These are phyloP conservation scores for Antheraea assamensis DNA, from an alignment of 2,888 invertebrate genomes.

Conservation along the genomic window DNA sequence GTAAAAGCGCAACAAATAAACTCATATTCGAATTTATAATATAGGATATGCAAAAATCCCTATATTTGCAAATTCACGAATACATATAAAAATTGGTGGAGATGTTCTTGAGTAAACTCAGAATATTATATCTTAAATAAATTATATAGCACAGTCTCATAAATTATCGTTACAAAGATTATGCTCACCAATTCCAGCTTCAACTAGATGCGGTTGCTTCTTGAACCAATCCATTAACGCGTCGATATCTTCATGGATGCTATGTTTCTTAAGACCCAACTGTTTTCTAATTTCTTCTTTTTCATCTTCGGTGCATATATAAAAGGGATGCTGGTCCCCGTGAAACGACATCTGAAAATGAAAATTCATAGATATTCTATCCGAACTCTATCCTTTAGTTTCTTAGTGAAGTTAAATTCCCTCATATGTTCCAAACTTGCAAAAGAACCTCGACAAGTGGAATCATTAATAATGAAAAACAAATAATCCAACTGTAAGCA, in stretches of 20 bases:
- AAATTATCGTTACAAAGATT: neutral
- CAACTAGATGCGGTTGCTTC: constrained; percentile 63
- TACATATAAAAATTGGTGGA: no score
- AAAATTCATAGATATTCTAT: neutral
- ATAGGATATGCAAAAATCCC: no score
- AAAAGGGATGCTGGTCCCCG: constrained; percentile 28
- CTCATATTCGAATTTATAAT: no score
- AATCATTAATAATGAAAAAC: no score
- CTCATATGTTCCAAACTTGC: neutral
- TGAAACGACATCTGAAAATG: constrained; percentile 27
- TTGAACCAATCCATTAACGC: constrained; percentile 63
- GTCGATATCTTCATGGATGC: constrained; percentile 60
- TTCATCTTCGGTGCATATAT: constrained; percentile 27
- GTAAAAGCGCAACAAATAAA: no score
- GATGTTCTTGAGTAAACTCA: no score
- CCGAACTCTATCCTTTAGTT: neutral
- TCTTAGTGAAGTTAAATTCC: neutral
- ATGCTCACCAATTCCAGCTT: constrained; percentile 58
- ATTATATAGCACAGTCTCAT: neutral
- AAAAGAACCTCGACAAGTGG: neutral
- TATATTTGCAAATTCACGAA: no score
- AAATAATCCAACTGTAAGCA: neutral
- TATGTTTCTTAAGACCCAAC: constrained; percentile 55
- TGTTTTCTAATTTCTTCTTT: constrained; percentile 49
- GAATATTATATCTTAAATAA: no score